Evolutionary conservation across 2,888 invertebrate genomes (phyloP).

Genomic region (Molanna angustata): DNA sequence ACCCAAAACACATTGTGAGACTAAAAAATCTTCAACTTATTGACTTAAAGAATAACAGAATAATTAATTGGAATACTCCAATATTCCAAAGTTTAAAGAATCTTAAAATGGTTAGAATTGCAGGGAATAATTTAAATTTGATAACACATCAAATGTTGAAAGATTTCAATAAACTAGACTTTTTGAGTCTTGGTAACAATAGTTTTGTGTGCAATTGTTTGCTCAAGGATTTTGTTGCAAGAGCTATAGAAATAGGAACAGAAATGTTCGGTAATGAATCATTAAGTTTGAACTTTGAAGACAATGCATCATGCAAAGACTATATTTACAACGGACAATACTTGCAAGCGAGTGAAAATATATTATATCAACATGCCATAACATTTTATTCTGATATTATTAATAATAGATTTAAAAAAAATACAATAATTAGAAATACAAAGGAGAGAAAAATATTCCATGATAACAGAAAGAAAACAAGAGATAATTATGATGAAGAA

Average conservation of each 20-base stretch:
- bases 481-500: too few relatives aligned
- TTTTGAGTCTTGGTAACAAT: constrained; percentile 55
- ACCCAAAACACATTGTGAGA: constrained; percentile 37
- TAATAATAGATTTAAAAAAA: too few relatives aligned
- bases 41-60: constrained; percentile 53
- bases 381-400: too few relatives aligned
- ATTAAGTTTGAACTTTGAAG: too few relatives aligned
- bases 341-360: not conserved
- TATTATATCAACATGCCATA: too few relatives aligned
- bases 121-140: constrained; percentile 55
- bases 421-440: not conserved
- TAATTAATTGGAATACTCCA: constrained; percentile 54
- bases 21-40: constrained; percentile 48
- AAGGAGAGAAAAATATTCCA: too few relatives aligned
- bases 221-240: constrained; percentile 51
- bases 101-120: constrained; percentile 47
- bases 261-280: not conserved
- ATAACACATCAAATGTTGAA: constrained; percentile 55
- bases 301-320: too few relatives aligned
- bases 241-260: constrained; percentile 36
- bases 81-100: constrained; percentile 43
- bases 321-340: too few relatives aligned
- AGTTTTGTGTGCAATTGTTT: constrained; percentile 60
- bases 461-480: too few relatives aligned
- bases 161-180: constrained; percentile 51